These are phyloP conservation scores for Eretmochelys imbricata DNA, from an alignment of 2,113 vertebrate species.

Conservation along the genomic window DNA sequence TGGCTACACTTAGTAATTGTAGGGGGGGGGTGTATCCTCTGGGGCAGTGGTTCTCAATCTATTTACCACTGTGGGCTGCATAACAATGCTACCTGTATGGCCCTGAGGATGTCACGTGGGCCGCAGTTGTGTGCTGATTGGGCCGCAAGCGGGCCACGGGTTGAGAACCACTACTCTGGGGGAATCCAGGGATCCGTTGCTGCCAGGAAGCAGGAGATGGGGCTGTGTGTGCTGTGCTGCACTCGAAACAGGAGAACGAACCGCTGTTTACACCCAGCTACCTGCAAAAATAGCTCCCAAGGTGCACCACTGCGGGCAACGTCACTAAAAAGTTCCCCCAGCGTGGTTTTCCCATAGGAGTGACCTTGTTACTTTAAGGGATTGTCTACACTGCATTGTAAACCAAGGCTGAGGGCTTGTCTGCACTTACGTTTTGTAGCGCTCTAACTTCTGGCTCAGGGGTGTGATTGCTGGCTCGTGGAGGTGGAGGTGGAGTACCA, in stretches of 20 bases:
- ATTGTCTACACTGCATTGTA: neutral
- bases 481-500: too few species aligned
- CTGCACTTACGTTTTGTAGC: too few species aligned
- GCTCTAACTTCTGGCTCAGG: too few species aligned
- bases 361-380: neutral
- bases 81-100: too few species aligned
- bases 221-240: too few species aligned
- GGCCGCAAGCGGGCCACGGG: too few species aligned
- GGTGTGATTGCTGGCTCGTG: too few species aligned
- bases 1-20: neutral
- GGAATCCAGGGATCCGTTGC: neutral
- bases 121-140: too few species aligned
- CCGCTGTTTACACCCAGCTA: neutral
- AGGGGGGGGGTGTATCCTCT: too few species aligned
- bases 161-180: neutral
- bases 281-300: neutral
- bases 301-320: neutral
- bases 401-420: neutral
- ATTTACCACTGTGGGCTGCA: too few species aligned
- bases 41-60: too few species aligned
- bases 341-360: neutral
- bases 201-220: neutral
- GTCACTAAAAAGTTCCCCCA: neutral
- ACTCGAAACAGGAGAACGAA: neutral
- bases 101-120: too few species aligned